A percentile compares a stretch with the other conserved stretches of the same genome.
phyloP scores from a whole-genome alignment of 1,140 invertebrate species.

The Hermetia illucens region DNA sequence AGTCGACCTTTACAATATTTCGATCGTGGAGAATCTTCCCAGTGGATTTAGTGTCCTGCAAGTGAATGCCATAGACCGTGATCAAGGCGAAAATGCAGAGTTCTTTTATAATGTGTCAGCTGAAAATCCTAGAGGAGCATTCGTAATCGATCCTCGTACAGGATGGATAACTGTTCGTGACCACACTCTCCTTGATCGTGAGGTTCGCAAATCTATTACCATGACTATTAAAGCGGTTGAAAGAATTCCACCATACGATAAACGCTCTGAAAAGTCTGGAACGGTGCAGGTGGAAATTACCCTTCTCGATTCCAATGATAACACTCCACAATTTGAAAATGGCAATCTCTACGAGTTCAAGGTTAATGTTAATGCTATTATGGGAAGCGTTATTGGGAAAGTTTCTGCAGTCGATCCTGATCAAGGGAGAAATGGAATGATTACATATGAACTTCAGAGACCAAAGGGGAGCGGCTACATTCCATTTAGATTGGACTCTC shows the following conservation, averaged over 20 bases:
- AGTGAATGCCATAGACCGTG: conserved; percentile 61
- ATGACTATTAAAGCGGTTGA: conserved; percentile 66
- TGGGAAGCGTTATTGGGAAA: conserved; percentile 55
- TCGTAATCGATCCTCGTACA: conserved; percentile 58
- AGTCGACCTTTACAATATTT: conserved; percentile 78
- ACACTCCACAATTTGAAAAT: conserved; percentile 70
- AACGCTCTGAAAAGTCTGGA: conserved; percentile 29
- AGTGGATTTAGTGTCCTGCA: conserved; percentile 74
- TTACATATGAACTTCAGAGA: conserved; percentile 61
- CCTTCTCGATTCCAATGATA: conserved; percentile 72
- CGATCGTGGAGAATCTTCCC: conserved; percentile 79
- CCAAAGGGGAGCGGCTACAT: conserved; percentile 43
- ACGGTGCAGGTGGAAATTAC: conserved; percentile 66
- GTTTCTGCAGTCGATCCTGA: conserved; percentile 66
- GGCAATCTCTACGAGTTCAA: conserved; percentile 67
- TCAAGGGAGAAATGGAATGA: conserved; percentile 60
- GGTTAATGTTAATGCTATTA: conserved; percentile 47
- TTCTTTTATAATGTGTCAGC: conserved; percentile 57
- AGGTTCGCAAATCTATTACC: conserved; percentile 48
- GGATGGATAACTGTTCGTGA: conserved; percentile 77
- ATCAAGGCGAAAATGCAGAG: conserved; percentile 71
- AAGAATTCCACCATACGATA: conserved; percentile 24
- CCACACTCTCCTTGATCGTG: conserved; percentile 62
- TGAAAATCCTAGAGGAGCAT: conserved; percentile 48
- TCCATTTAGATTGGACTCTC: conserved; percentile 54